A percentile compares a stretch with the other conserved stretches of the same genome.
Conservation (phyloP, 2,797 vertebrate species). For the Pipistrellus nathusii region DNA sequence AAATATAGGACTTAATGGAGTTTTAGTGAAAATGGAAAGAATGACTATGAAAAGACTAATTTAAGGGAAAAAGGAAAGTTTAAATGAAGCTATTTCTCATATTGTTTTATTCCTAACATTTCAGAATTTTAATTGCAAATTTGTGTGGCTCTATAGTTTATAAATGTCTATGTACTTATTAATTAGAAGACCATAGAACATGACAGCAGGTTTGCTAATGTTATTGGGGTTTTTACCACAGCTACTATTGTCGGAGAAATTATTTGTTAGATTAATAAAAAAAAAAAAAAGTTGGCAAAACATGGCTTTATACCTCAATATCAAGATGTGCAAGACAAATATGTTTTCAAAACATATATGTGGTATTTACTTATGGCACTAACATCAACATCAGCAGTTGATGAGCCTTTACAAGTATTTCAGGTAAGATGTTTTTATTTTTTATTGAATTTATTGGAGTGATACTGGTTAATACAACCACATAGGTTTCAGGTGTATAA, state of each 20-base stretch:
- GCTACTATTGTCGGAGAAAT: conserved; percentile 58
- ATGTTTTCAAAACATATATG: not conserved
- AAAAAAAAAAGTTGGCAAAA: conserved; percentile 21
- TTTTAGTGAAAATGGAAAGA: conserved; percentile 44
- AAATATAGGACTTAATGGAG: conserved; percentile 61
- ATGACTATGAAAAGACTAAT: conserved; percentile 58
- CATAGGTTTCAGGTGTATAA: not conserved
- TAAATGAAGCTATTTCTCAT: conserved; percentile 55
- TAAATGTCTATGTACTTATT: conserved; percentile 44
- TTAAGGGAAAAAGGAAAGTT: conserved; percentile 38
- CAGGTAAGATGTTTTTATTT: not conserved
- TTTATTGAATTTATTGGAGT: not conserved
- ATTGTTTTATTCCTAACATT: conserved; percentile 48
- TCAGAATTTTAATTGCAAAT: conserved; percentile 55
- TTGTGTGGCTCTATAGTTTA: conserved; percentile 35
- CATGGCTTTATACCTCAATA: conserved; percentile 41
- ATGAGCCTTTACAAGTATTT: not conserved
- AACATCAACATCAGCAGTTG: not conserved
- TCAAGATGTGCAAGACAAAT: not conserved
- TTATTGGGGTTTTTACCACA: conserved; percentile 24
- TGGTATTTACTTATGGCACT: not conserved
- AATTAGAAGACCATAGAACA: conserved; percentile 11
- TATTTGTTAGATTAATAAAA: conserved; percentile 64
- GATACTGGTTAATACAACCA: not conserved
- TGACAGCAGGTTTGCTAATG: conserved; percentile 20